Base-by-base conservation (phyloP, 1,140 invertebrate species). In the Anastrepha ludens region DNA sequence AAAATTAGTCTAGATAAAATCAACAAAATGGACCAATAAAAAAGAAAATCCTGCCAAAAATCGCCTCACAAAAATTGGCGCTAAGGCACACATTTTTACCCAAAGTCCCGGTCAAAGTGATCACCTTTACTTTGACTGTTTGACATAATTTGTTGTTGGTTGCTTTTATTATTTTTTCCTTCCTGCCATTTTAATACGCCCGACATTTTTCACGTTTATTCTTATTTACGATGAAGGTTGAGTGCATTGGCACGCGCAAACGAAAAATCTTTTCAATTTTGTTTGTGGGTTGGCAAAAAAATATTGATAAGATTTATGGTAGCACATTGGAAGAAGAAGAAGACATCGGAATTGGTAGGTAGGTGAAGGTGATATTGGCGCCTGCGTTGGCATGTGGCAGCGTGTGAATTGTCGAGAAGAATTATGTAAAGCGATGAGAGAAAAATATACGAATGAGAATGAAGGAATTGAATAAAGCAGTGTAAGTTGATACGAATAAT, bases 1-100 rank as follows among this genome's bases (percentile, higher is more conserved):
- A 74, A 74, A 74, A 44, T 74, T 74, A 74, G 67, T 74, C 67
- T 15, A 44, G 67, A 74, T 74, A n/a, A 74, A 74, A 74, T 74
- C 67, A 47, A 2, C 17, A 74, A 74, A 74, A 55, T 55, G 50
- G 50, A 29, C 29, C 29, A 29, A 29, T 1, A 29, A 55, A 55
- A 17, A 17, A 4, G 41, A 17, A 74, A 47, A 13, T 17, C 6
- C 6, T 55, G 13, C 39, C 3, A 17, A 4, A 47, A 47, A 74
- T 47, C 5, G 41, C 41, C 67, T 47, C 67, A 39, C 39, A 41
- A 44, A 41, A 74, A 44, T 74, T 74, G 67, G 44, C 67, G 41
- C 67, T 44, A 41, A 44, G 15, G 41, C 64, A 41, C 29, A 47
- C 41, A 74, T 41, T 74, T 44, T 5, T 3, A 11, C 15, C 17